Evolutionary conservation across 2,888 invertebrate species (phyloP), one percentile per base, ranked within the genome.

Genomic region (Drosophila phalerata): DNA sequence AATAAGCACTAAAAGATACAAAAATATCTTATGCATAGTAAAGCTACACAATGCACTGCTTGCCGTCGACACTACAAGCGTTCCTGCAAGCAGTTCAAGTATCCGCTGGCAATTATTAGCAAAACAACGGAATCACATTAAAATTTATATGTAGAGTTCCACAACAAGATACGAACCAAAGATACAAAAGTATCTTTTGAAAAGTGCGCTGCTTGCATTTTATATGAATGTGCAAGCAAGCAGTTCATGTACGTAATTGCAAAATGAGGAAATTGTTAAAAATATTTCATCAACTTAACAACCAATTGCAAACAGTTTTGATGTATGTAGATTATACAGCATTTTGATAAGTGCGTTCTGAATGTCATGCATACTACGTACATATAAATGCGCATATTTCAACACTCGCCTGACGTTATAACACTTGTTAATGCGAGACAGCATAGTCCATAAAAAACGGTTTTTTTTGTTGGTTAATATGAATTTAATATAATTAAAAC

Each of bases 371-470:
- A n/a, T n/a, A 32, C 28, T 15, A 53, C 15, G n/a, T 2, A 10
- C 2, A 9, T 42, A 32, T 42, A 19, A 42, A 42, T 55, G 32
- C 19, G 32, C 55, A 42, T 42, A 43, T 32, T 42, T 42, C 30
- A 55, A 5, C 40, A 38, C 28, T 53, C 40, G 28, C 17, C 17
- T 53, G 40, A 53, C 38, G 53, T 30, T 40, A 30, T 19, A 30
- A 55, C 42, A 42, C 55, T 56, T 56, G 55, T 19, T 55, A 55
- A 55, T 55, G 55, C 30, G 19, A 42, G n/a, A 28, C 40, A 53
- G 17, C 51, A 51, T 51, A 51, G 37, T 10, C 10, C 22, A 49
- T 49, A 34, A 49, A 49, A 32, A 34, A 9, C 13, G 19, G 11
- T 13, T 11, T 17, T 17, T 30, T 6, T 5, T 25, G 0, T n/a